A percentile compares a stretch with the other conserved stretches of the same genome.
Conservation (phyloP, 2,888 invertebrate genomes). For the Ferdinandea cuprea region DNA sequence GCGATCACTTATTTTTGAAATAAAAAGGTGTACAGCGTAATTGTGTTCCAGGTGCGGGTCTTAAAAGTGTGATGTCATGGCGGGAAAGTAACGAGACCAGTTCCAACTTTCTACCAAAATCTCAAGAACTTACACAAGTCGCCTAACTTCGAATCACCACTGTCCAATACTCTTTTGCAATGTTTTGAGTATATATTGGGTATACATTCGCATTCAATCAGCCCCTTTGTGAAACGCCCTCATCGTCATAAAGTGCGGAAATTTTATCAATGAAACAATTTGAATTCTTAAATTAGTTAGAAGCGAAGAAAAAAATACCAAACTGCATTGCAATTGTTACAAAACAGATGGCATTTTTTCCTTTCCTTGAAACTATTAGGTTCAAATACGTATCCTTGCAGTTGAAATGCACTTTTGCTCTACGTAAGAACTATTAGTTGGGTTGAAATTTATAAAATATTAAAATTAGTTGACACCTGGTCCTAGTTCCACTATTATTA, state of each 20-base stretch:
- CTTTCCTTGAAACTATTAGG: neutral
- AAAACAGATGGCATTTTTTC: neutral
- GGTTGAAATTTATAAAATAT: neutral
- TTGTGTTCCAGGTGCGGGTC: too few species aligned
- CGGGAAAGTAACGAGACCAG: too few species aligned
- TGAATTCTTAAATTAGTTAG: slow-evolving; percentile 29
- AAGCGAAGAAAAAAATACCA: slow-evolving; percentile 24
- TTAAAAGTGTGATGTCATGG: too few species aligned
- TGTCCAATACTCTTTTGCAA: neutral
- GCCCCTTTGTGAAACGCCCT: slow-evolving; percentile 7
- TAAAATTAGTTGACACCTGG: slow-evolving; percentile 56
- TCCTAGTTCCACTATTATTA: slow-evolving; percentile 47
- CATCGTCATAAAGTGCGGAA: too few species aligned
- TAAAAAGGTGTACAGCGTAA: too few species aligned
- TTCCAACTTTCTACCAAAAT: too few species aligned
- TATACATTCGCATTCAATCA: neutral
- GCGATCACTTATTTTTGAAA: too few species aligned
- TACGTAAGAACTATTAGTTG: neutral
- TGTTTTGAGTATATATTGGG: neutral
- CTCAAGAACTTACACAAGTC: too few species aligned
- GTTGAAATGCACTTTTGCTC: neutral
- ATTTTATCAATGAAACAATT: slow-evolving; percentile 29
- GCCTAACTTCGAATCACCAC: neutral
- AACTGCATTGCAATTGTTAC: slow-evolving; percentile 27
- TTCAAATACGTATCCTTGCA: neutral